Percentiles rank a stretch among this genome's conserved stretches.
phyloP scores from a whole-genome alignment of 2,113 vertebrate genomes.

The Tupaia chinensis region DNA sequence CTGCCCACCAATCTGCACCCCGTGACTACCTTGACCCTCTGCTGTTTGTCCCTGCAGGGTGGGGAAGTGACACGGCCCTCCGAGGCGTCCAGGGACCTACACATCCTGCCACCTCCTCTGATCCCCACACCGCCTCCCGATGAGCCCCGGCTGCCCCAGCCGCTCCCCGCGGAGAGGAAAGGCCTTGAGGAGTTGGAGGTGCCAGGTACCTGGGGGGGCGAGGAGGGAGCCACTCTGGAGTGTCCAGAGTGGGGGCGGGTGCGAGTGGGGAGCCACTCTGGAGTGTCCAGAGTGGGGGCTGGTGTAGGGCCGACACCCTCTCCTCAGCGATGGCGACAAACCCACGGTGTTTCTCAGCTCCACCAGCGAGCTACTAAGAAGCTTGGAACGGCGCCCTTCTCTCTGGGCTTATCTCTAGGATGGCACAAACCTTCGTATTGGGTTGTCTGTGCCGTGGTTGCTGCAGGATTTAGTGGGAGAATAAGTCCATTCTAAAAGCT shows the following conservation, averaged over 20 bases:
- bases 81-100: constrained; percentile 78
- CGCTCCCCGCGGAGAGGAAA: constrained; percentile 59
- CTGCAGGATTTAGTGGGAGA: not conserved
- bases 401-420: constrained; percentile 7
- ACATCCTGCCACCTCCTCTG: constrained; percentile 90
- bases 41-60: constrained; percentile 82
- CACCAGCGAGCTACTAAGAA: not conserved
- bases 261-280: not conserved
- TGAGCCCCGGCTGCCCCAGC: constrained; percentile 73
- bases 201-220: constrained; percentile 34
- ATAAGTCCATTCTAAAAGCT: not conserved
- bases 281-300: not conserved
- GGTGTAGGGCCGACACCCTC: not conserved
- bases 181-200: constrained; percentile 81
- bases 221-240: not conserved
- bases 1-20: too few relatives aligned
- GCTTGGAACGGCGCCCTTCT: not conserved
- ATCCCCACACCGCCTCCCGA: constrained; percentile 88
- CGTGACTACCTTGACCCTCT: not conserved
- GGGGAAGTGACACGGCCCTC: constrained; percentile 89
- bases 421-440: not conserved
- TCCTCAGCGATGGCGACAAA: not conserved
- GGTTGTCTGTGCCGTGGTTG: not conserved
- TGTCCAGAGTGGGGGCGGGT: not conserved
- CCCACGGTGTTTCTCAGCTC: not conserved